Conservation (phyloP, 2,113 vertebrate species). For the Sylvietta virens region DNA sequence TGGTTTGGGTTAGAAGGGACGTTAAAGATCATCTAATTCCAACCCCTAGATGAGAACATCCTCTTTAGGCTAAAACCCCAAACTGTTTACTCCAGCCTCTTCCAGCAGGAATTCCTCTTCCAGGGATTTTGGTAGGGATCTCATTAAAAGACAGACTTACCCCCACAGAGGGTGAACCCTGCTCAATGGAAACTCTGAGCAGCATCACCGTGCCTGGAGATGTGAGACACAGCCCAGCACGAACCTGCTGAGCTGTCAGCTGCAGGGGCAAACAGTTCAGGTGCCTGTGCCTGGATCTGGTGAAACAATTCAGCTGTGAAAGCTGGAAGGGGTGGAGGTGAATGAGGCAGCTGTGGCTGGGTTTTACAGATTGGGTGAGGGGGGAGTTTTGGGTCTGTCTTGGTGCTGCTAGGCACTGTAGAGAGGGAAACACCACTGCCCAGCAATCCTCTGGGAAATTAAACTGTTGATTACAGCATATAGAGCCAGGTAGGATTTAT, state of each 20-base stretch:
- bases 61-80: background rate
- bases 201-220: accelerated
- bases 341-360: background rate
- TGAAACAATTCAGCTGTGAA: background rate
- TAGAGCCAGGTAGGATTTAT: background rate
- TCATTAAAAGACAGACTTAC: background rate
- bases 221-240: background rate
- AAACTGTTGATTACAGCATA: background rate
- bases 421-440: background rate
- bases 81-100: background rate
- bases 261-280: background rate
- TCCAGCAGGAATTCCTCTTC: no score
- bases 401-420: background rate
- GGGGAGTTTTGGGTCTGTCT: background rate
- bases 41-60: no score
- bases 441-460: background rate
- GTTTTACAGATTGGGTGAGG: background rate
- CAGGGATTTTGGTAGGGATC: background rate
- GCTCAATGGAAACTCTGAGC: background rate
- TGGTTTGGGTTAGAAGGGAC: background rate
- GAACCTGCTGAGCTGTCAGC: background rate
- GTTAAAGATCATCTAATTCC: background rate
- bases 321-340: background rate
- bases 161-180: background rate
- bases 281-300: background rate